Evolutionary conservation across 2,113 vertebrate genomes (phyloP), one percentile per base, ranked within the genome.

Genomic region (Colistium nudipinnis): DNA sequence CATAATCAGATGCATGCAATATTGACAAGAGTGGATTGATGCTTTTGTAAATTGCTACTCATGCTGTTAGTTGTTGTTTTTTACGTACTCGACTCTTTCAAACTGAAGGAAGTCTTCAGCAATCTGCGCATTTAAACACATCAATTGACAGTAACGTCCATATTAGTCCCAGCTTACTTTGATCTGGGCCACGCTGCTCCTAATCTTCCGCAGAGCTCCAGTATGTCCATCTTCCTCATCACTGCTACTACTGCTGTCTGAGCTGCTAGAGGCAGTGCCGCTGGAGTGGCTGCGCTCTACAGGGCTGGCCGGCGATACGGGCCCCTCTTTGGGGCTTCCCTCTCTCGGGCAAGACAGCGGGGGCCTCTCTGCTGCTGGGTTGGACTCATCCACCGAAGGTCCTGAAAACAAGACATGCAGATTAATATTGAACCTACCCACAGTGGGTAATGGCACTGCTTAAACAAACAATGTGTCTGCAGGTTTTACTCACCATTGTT

Each of bases 111-210:
- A 10, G n/a, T 44, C 4, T 20, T 3, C 12, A 45, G 5, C 25
- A 27, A 1, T 27, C 27, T 11, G 9, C 5, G 6, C 3, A 45
- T 9, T 13, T 28, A 22, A 62, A 56, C n/a, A n/a, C n/a, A 35
- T 41, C 0, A 22, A 16, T 13, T 45, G 0, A 4, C 20, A 56
- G 7, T 11, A 56, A 52, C 8, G 28, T 33, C 19, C 27, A 25
- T 12, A 57, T 17, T 2, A 13, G 4, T 16, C 3, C 0, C 4
- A 28, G 12, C 90, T 87, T 81, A 94, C 93, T 83, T 49, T 92
- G 78, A 94, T 84, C 52, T 93, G 92, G 43, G 91, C 91, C 48
- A 94, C 86, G 4, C 91, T 92, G 76, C 93, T 94, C 76, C 83
- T 90, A 14, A 94, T 87, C 78, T 64, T 90, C 64, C 74, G 87